Percentiles rank a stretch among this genome's conserved stretches.
Conservation (phyloP, 2,888 invertebrate genomes). For the Penaeus monodon region DNA sequence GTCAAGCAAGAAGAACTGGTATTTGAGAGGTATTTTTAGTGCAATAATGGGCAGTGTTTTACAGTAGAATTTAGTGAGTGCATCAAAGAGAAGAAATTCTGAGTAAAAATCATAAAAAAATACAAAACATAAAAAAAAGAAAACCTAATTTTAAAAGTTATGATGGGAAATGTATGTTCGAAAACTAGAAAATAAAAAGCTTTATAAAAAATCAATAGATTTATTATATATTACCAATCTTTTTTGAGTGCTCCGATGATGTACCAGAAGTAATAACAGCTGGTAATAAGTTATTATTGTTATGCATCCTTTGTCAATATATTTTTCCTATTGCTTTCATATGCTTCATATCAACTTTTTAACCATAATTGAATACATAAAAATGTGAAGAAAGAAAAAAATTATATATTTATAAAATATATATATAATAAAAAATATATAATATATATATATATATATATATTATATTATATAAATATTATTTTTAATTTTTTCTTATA, state of each 20-base stretch:
- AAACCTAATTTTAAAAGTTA: too few species aligned
- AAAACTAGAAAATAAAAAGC: slow-evolving; percentile 5
- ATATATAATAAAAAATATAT: too few species aligned
- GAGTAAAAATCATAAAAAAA: too few species aligned
- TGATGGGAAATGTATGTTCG: too few species aligned
- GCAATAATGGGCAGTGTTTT: too few species aligned
- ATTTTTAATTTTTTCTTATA: too few species aligned
- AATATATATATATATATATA: slow-evolving; percentile 22
- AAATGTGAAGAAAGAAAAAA: slow-evolving; percentile 8
- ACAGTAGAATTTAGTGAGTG: too few species aligned
- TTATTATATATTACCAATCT: neutral
- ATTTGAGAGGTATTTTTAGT: too few species aligned
- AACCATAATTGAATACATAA: neutral
- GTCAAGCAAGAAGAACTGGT: too few species aligned
- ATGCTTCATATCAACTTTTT: slow-evolving; percentile 1
- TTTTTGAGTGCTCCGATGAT: neutral
- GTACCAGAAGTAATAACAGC: neutral
- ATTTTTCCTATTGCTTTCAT: slow-evolving; percentile 13
- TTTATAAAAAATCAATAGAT: neutral
- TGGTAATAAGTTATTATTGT: neutral
- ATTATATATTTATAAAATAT: neutral
- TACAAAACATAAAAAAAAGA: too few species aligned
- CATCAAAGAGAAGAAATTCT: too few species aligned
- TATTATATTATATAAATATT: neutral
- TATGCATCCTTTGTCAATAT: neutral